Evolutionary conservation across 2,797 vertebrate genomes (phyloP).

Genomic region (Austrolebias charrua): DNA sequence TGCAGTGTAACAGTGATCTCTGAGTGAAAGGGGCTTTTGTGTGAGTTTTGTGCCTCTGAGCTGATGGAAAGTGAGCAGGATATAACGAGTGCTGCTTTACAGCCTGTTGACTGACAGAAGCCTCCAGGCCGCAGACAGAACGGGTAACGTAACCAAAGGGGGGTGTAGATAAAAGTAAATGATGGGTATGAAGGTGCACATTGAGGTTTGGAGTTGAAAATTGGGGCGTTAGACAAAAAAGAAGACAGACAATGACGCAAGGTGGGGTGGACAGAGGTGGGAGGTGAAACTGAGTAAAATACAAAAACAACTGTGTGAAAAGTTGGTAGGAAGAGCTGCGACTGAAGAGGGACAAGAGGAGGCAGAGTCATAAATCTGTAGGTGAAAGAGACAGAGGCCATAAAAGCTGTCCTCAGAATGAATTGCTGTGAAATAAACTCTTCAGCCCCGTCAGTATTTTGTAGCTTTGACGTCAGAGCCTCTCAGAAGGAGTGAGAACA

Average conservation of each 20-base stretch:
- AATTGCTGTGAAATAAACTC: constrained; percentile 52
- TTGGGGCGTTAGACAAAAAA: constrained; percentile 10
- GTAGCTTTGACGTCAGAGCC: constrained; percentile 62
- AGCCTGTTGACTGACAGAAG: constrained; percentile 59
- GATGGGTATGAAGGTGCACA: constrained; percentile 43
- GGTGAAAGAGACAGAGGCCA: constrained; percentile 49
- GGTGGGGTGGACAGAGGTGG: constrained; percentile 24
- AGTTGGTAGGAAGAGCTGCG: constrained; percentile 33
- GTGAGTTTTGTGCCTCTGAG: constrained; percentile 21
- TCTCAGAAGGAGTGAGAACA: constrained; percentile 46
- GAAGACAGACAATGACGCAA: constrained; percentile 26
- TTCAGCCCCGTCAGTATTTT: constrained; percentile 30
- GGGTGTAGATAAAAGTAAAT: constrained; percentile 42
- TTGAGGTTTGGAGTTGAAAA: constrained; percentile 14
- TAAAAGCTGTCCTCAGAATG: constrained; percentile 52
- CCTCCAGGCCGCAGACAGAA: constrained; percentile 53
- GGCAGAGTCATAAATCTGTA: constrained; percentile 53
- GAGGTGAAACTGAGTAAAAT: constrained; percentile 25
- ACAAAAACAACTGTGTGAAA: background rate
- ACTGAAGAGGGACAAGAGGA: constrained; percentile 21
- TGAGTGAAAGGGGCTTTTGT: constrained; percentile 12
- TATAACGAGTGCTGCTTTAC: constrained; percentile 51
- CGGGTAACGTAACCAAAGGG: constrained; percentile 68
- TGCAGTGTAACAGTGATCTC: background rate
- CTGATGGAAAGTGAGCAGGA: constrained; percentile 57